Evolutionary conservation across 2,888 invertebrate species (phyloP).

Genomic region (Cacoxenus indagator): DNA sequence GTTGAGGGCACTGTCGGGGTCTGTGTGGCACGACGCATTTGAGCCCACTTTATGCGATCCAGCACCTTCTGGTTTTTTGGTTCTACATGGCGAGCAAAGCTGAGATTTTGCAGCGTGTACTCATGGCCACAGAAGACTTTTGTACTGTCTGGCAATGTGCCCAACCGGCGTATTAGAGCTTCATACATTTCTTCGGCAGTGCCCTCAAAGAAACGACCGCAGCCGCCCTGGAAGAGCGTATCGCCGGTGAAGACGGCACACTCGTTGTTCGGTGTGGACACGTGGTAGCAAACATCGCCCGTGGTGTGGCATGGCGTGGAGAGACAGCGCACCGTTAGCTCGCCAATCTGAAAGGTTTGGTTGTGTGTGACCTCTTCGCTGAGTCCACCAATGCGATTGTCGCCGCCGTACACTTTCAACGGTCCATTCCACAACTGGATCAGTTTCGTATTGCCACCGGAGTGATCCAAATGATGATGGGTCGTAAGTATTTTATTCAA

Average conservation of each 20-base stretch:
- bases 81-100: slow-evolving; percentile 90
- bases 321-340: slow-evolving; percentile 83
- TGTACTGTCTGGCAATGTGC: slow-evolving; percentile 84
- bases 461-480: slow-evolving; percentile 92
- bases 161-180: slow-evolving; percentile 85
- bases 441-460: slow-evolving; percentile 86
- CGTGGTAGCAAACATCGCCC: slow-evolving; percentile 95
- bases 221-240: slow-evolving; percentile 95
- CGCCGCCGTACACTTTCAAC: slow-evolving; percentile 80
- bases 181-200: slow-evolving; percentile 93
- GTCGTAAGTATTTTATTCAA: slow-evolving; percentile 91
- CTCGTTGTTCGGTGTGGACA: slow-evolving; percentile 73
- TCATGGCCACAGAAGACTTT: slow-evolving; percentile 98
- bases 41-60: slow-evolving; percentile 82
- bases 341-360: slow-evolving; percentile 80
- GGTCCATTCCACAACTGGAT: slow-evolving; percentile 72
- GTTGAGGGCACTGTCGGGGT: slow-evolving; percentile 93
- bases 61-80: slow-evolving; percentile 81
- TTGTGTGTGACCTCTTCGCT: slow-evolving; percentile 83
- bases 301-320: slow-evolving; percentile 97
- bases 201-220: slow-evolving; percentile 98
- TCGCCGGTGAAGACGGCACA: slow-evolving; percentile 95
- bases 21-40: slow-evolving; percentile 74
- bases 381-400: slow-evolving; percentile 84
- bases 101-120: slow-evolving; percentile 91